These are phyloP conservation scores for Limanda limanda DNA, from an alignment of 2,113 vertebrate species.

Conservation along the genomic window DNA sequence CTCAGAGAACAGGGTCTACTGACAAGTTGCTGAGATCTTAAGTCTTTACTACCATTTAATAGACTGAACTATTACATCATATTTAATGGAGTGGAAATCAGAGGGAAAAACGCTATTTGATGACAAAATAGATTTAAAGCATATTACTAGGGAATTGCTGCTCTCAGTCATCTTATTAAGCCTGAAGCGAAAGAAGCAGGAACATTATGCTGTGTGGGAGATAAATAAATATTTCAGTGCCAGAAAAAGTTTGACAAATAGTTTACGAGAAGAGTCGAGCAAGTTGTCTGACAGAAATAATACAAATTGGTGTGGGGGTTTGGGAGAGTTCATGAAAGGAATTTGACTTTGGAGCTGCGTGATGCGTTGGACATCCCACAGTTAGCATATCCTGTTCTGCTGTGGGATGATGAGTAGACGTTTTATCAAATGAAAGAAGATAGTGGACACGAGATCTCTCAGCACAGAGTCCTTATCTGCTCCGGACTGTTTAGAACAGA, in stretches of 20 bases:
- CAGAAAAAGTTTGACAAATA: background rate
- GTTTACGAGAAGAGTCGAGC: background rate
- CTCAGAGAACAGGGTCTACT: conserved; percentile 15
- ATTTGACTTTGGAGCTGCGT: conserved; percentile 33
- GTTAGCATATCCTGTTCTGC: conserved; percentile 48
- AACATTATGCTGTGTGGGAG: conserved; percentile 19
- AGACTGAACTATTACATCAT: conserved; percentile 20
- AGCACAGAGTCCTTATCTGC: conserved; percentile 53
- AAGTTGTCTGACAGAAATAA: conserved; percentile 9
- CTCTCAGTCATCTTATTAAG: conserved; percentile 23
- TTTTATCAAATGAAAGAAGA: conserved; percentile 51
- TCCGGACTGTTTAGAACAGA: conserved; percentile 46
- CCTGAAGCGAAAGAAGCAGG: conserved; percentile 30
- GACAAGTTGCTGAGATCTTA: conserved; percentile 20
- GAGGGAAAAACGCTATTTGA: conserved; percentile 26
- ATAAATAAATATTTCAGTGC: conserved; percentile 11
- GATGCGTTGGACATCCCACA: conserved; percentile 35
- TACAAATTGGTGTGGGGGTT: conserved; percentile 21
- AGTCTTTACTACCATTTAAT: conserved; percentile 36
- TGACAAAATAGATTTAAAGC: conserved; percentile 55
- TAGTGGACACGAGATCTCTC: conserved; percentile 45
- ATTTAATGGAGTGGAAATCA: conserved; percentile 50
- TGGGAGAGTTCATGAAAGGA: conserved; percentile 20
- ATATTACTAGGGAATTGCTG: conserved; percentile 38
- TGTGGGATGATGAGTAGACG: conserved; percentile 24